phyloP scores from a whole-genome alignment of 2,797 vertebrate genomes.

The Neosilurus mollespiculum region DNA sequence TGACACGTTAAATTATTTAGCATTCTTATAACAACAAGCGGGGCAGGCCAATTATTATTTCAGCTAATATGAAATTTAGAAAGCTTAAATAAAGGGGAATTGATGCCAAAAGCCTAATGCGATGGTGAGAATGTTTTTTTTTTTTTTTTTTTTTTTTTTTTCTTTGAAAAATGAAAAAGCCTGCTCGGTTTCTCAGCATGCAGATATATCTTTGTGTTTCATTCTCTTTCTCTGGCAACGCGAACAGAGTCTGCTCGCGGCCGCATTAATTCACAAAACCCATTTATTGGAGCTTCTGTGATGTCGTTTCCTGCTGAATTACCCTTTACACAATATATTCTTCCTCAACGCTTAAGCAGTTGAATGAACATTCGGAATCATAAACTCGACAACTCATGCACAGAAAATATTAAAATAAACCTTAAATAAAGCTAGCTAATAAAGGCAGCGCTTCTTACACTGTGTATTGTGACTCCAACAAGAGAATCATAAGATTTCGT shows the following conservation, averaged over 20 bases:
- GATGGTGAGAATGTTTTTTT: constrained; percentile 13
- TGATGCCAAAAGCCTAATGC: constrained; percentile 38
- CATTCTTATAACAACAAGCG: constrained; percentile 50
- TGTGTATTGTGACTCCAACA: neutral
- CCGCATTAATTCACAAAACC: constrained; percentile 31
- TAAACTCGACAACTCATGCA: neutral
- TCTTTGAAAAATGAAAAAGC: constrained; percentile 7
- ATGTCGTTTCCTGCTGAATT: constrained; percentile 32
- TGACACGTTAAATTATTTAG: constrained; percentile 55
- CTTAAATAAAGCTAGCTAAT: constrained; percentile 1
- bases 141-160: constrained; percentile 6
- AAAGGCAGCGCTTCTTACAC: neutral
- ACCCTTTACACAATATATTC: constrained; percentile 6
- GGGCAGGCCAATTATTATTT: constrained; percentile 50
- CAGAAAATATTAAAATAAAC: neutral
- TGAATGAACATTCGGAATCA: neutral
- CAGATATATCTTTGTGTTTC: constrained; percentile 31
- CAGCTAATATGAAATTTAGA: constrained; percentile 48
- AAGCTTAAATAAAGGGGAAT: constrained; percentile 38
- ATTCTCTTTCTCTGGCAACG: constrained; percentile 13
- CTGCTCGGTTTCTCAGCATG: constrained; percentile 3
- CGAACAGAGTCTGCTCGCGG: neutral
- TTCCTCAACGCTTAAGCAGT: constrained; percentile 28
- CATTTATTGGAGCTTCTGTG: constrained; percentile 34
- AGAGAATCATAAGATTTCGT: neutral